These are phyloP conservation scores for Calcarius lapponicus DNA, from an alignment of 2,797 vertebrate species.

Conservation along the genomic window DNA sequence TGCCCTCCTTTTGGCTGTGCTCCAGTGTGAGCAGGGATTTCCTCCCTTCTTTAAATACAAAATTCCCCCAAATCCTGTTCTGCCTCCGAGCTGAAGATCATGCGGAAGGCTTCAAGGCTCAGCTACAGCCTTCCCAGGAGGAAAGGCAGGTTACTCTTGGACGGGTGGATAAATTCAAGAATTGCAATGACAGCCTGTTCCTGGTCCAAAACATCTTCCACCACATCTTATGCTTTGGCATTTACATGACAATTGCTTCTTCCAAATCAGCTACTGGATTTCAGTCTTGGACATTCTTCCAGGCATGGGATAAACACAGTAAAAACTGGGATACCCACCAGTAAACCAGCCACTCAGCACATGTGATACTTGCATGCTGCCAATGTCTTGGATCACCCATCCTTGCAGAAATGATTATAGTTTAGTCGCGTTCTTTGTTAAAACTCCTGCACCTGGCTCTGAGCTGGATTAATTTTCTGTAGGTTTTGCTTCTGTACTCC, in stretches of 20 bases:
- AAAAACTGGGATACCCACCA: background rate
- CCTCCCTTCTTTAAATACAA: background rate
- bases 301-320: background rate
- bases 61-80: background rate
- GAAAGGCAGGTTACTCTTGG: background rate
- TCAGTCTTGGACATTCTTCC: background rate
- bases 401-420: background rate
- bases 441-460: background rate
- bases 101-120: background rate
- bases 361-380: background rate
- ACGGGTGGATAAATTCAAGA: background rate
- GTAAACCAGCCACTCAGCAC: background rate
- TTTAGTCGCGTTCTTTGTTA: background rate
- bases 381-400: background rate
- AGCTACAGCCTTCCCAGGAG: background rate
- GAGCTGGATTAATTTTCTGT: background rate
- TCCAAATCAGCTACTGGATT: background rate
- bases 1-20: background rate
- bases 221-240: background rate
- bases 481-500: background rate
- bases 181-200: background rate
- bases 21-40: rapidly evolving
- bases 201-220: background rate
- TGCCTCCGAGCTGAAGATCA: background rate
- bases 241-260: background rate